Base-by-base conservation (phyloP, 2,113 vertebrate species). In the Orthonyx spaldingii region DNA sequence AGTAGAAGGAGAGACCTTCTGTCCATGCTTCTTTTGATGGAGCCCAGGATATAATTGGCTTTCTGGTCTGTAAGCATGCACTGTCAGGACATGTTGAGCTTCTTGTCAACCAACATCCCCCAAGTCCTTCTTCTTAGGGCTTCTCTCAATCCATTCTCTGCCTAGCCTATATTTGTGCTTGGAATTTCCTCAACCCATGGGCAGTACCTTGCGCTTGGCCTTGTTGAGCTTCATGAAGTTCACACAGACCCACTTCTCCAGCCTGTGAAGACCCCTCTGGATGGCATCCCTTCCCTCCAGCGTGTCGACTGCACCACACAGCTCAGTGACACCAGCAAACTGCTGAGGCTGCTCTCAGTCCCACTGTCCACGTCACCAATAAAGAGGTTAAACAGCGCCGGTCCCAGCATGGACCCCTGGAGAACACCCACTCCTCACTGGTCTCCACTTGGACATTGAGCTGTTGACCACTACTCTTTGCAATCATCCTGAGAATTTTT, bases 171-270 rank as follows among this genome's bases (percentile, higher is more conserved):
- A 37, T 14, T 26, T 9, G 4, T 71, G 14, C 7, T 37, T 63
- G 47, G 33, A 1, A 44, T 44, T 53, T 0, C 56, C 37, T 42
- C 4, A 4, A 7, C 10, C 2, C 7, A 17, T 3, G 13, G 44
- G 68, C 27, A 61, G 56, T 17, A 52, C 26, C 10, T 13, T 6
- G 6, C 21, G 6, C 66, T 37, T 16, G 37, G 26, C 21, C 47
- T 44, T 71, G 46, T 13, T 71, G 66, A 53, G 7, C 39, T 44
- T 32, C 20, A 24, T 35, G 46, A 35, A 5, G 24, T 19, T 60
- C 20, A 19, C 37, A 42, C 19, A 52, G 13, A 5, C 20, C 46
- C 66, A 8, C 24, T 22, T 42, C 56, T 71, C 20, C 16, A 44
- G 20, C 26, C 26, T 52, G 56, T 20, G 32, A 4, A 16, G 46